phyloP scores from a whole-genome alignment of 2,113 vertebrate genomes.

The Pan paniscus region DNA sequence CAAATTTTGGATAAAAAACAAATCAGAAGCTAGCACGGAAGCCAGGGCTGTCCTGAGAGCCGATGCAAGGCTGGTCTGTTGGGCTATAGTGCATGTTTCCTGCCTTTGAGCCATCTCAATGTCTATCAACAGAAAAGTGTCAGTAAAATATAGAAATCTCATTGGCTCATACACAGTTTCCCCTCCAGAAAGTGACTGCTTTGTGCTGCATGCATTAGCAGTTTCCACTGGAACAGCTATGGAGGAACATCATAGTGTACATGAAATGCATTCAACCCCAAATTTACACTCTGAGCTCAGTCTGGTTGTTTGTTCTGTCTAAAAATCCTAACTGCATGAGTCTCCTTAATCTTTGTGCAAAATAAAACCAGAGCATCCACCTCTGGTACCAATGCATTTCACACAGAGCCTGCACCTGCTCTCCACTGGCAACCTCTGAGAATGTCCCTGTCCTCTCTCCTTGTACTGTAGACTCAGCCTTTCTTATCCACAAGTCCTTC shows the following conservation, averaged over 20 bases:
- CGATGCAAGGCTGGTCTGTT: neutral
- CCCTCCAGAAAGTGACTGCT: neutral
- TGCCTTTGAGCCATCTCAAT: accelerated
- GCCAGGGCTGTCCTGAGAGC: neutral
- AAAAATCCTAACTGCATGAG: neutral
- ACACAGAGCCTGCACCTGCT: neutral
- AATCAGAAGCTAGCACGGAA: neutral
- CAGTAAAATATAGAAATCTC: neutral
- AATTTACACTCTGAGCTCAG: neutral
- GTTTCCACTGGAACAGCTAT: neutral
- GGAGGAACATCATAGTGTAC: neutral
- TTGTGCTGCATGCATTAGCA: neutral
- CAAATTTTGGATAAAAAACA: neutral
- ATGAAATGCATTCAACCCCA: neutral
- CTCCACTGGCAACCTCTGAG: neutral
- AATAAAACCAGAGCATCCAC: neutral
- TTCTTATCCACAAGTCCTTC: neutral
- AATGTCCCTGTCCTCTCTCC: neutral
- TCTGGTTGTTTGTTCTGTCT: neutral
- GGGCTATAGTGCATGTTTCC: neutral
- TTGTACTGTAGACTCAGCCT: neutral
- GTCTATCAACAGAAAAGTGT: neutral
- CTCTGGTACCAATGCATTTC: neutral
- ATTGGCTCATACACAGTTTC: no score
- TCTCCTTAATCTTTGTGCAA: neutral